Base-by-base conservation (phyloP, 2,888 invertebrate genomes). In the Drosophila merina region DNA sequence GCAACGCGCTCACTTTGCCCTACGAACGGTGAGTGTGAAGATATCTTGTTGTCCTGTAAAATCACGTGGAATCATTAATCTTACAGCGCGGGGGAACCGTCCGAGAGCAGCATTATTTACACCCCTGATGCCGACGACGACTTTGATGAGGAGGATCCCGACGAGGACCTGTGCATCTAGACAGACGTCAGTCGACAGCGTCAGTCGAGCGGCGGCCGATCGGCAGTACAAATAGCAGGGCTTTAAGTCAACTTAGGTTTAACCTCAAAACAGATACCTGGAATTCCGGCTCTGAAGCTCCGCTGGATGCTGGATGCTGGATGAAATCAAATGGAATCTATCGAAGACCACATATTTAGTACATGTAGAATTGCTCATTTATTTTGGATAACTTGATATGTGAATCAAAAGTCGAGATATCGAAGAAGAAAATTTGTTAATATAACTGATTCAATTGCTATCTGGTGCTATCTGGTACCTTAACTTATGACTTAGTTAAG, bases 131-230 rank as follows among this genome's bases (percentile, higher is more conserved):
- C 94, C 57, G 93, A 94, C 1, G 96, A 96, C 90, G 96, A 96
- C 89, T 95, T 96, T 93, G 97, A 97, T 87, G 96, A 96, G 86
- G 96, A 96, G 91, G 96, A 97, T 92, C 96, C 96, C 1, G 97
- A 97, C 93, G 96, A 97, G 90, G 97, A 97, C 92, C 92, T 97
- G 69, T 94, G 95, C 91, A 94, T 96, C 84, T 94, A 92, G 92
- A 62, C 48, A 67, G 59, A n/a, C 40, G 28, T 50, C 49, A 26
- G 26, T 25, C 57, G 45, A 66, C 42, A 54, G 66, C 60, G 20
- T 20, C 2, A 20, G 20, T 20, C 20, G 71, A 49, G 8, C 40
- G 40, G 40, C 54, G 44, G 36, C 36, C 36, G 12, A 83, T 75
- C 79, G 75, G 86, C 86, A 83, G 82, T 83, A 87, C 88, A 83